These are phyloP conservation scores for Sarcophaga variegata DNA, from an alignment of 2,888 invertebrate genomes.

Conservation along the genomic window DNA sequence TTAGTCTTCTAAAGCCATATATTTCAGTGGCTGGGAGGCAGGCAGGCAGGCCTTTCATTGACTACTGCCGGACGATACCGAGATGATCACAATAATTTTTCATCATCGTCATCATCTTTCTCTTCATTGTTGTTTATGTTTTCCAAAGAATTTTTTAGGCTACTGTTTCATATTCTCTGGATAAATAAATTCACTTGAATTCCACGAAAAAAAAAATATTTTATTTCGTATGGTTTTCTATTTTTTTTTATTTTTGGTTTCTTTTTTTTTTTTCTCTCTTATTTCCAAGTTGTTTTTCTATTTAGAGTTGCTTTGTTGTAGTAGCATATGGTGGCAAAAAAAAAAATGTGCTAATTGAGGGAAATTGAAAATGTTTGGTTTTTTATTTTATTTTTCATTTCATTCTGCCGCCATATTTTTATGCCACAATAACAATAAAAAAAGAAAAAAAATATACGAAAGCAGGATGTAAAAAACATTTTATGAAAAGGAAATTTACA, in stretches of 20 bases:
- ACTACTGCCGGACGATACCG: not conserved
- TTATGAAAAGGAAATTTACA: no score
- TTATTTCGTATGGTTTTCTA: slow-evolving; percentile 31
- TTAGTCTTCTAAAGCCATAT: no score
- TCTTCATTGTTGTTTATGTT: no score
- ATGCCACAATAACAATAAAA: slow-evolving; percentile 1
- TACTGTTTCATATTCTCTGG: slow-evolving; percentile 19
- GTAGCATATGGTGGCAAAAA: no score
- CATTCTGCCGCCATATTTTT: slow-evolving; percentile 27
- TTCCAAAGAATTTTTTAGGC: no score
- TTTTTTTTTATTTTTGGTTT: slow-evolving; percentile 47
- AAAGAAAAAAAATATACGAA: not conserved
- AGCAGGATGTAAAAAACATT: slow-evolving; percentile 3
- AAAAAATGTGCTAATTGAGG: slow-evolving; percentile 65
- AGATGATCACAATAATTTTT: slow-evolving; percentile 10
- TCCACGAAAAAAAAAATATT: slow-evolving; percentile 56
- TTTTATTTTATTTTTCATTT: no score
- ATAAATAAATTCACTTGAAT: slow-evolving; percentile 67
- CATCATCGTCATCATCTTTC: slow-evolving; percentile 16
- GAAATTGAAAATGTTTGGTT: slow-evolving; percentile 56
- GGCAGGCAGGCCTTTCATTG: slow-evolving; percentile 14
- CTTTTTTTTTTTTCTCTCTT: slow-evolving; percentile 42
- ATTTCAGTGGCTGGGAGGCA: slow-evolving; percentile 9
- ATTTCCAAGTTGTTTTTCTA: no score
- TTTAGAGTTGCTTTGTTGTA: no score